Conservation (phyloP, 2,888 invertebrate species). For the Cremastobaeus sp. region DNA sequence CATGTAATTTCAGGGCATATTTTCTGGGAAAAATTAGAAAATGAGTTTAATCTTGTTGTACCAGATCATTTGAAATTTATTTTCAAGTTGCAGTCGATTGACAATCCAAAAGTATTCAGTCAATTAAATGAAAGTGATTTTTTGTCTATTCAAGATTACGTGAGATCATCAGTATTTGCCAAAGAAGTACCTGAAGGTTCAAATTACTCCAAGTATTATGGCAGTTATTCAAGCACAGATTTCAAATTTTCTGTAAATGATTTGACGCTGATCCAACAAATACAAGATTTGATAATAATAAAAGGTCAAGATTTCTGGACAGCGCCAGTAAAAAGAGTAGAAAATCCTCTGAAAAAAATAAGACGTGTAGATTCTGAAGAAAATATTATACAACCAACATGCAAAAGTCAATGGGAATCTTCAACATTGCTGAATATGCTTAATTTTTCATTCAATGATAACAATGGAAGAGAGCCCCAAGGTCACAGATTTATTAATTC, state of each 20-base stretch:
- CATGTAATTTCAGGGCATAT: no score
- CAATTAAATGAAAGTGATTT: background rate
- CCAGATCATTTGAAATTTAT: background rate
- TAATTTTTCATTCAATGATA: background rate
- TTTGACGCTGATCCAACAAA: background rate
- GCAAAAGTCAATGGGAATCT: background rate
- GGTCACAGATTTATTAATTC: background rate
- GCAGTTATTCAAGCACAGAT: background rate
- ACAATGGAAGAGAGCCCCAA: background rate
- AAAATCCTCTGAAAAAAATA: background rate
- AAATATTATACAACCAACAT: background rate
- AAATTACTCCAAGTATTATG: background rate
- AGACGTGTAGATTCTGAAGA: background rate
- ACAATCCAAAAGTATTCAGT: background rate
- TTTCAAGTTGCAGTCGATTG: background rate
- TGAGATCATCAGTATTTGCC: background rate
- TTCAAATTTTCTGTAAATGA: background rate
- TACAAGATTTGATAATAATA: background rate
- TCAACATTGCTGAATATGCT: background rate
- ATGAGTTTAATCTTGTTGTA: no score
- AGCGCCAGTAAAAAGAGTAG: background rate
- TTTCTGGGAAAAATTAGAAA: no score
- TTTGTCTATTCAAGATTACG: background rate
- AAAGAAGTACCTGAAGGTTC: slow-evolving; percentile 1
- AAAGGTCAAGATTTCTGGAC: background rate